Base-by-base conservation (phyloP, 2,797 vertebrate species). In the Vespertilio murinus region DNA sequence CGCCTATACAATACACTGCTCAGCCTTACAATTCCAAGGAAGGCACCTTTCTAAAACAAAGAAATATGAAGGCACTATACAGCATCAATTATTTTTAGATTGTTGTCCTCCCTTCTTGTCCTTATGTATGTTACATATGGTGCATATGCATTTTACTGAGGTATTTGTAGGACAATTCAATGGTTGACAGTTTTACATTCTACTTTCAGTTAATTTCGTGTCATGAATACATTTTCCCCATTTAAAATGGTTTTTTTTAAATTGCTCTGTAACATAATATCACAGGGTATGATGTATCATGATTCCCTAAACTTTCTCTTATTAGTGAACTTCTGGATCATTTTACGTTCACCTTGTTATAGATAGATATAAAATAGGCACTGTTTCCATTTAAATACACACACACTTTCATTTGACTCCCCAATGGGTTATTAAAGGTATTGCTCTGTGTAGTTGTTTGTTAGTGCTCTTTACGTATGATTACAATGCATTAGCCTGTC, bases 371-470 rank as follows among this genome's bases (percentile, higher is more conserved):
- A 90, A 87, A 85, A 83, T 3, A 87, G 22, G 1, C 6, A 59
- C 4, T 88, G 16, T 59, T 88, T 89, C 25, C 22, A 75, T 92
- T 90, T 89, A 85, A 92, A 70, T 95, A 93, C 88, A 65, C 10
- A 38, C 45, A 94, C 45, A 69, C 33, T 91, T 13, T 94, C 38
- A 67, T 42, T 88, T 78, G 17, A 22, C 45, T 75, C n/a, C 67
- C 45, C 61, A 82, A 49, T 45, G 59, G 42, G 28, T 65, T 69
- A 30, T 45, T 77, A 75, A 83, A 82, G 40, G 54, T 47, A 67
- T 67, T n/a, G n/a, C 77, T 84, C n/a, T 77, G 17, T 90, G 77
- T 20, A 14, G 73, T 49, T 80, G 35, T 81, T 73, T 35, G 30
- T 49, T 74, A 71, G 56, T 49, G 65, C 70, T 13, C 47, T 93